These are phyloP conservation scores for Papilio elwesi DNA, from an alignment of 2,888 invertebrate genomes.

Conservation along the genomic window DNA sequence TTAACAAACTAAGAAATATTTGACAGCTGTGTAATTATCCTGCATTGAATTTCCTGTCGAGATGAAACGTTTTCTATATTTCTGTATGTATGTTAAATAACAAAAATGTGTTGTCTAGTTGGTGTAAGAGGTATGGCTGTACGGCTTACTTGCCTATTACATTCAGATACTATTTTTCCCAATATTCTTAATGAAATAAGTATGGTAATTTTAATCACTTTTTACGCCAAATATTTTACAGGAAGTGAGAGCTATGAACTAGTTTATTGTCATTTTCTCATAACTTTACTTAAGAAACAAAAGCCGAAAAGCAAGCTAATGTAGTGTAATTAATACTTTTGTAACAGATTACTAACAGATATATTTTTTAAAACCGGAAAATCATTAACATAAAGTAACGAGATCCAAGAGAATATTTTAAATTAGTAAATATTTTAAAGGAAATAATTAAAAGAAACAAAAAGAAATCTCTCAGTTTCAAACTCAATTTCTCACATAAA, in stretches of 20 bases:
- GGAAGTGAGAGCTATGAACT: background rate
- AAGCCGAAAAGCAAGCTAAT: slow-evolving; percentile 40
- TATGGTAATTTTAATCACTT: background rate
- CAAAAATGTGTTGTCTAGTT: too few species aligned
- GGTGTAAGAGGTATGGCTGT: too few species aligned
- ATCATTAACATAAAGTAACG: slow-evolving; percentile 6
- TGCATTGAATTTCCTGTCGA: too few species aligned
- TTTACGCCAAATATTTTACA: background rate
- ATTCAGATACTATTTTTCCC: too few species aligned
- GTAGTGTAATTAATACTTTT: slow-evolving; percentile 14
- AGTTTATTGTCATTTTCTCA: slow-evolving; percentile 8
- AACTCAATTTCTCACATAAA: slow-evolving; percentile 22
- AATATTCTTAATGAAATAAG: too few species aligned
- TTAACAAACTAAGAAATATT: too few species aligned
- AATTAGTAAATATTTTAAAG: slow-evolving; percentile 2
- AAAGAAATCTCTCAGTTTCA: slow-evolving; percentile 19
- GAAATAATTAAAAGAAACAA: slow-evolving; percentile 20
- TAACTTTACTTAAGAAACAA: slow-evolving; percentile 39
- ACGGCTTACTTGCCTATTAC: too few species aligned
- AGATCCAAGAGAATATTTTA: slow-evolving; percentile 7
- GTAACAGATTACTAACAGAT: slow-evolving; percentile 20
- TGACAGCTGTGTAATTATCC: too few species aligned
- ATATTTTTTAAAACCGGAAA: slow-evolving; percentile 13
- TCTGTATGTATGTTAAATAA: too few species aligned
- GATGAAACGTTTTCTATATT: too few species aligned